Conservation (phyloP, 2,113 vertebrate species). For the Cebus imitator region DNA sequence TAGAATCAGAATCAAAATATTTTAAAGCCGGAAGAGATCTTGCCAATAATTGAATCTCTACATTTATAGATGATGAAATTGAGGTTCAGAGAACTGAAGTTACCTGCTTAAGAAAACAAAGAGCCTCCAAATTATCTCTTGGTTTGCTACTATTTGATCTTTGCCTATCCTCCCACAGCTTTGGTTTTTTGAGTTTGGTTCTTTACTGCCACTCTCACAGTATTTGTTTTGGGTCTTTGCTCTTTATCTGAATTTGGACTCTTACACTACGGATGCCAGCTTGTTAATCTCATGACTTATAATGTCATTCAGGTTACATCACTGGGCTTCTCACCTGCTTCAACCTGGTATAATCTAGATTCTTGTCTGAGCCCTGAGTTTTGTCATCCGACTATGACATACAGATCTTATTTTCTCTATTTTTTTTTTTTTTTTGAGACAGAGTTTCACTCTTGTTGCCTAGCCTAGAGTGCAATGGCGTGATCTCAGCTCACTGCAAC, state of each 20-base stretch:
- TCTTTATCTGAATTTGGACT: not conserved
- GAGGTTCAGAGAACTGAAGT: not conserved
- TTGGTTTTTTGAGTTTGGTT: slow-evolving; percentile 31
- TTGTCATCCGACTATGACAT: not conserved
- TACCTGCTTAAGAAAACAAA: not conserved
- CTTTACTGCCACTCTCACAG: not conserved
- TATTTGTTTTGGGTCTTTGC: slow-evolving; percentile 1
- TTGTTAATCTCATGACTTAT: not conserved
- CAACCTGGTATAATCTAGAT: not conserved
- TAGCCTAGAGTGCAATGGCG: too few relatives aligned
- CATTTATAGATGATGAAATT: not conserved
- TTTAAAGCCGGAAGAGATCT: not conserved
- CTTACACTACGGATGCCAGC: not conserved
- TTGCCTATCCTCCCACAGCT: not conserved
- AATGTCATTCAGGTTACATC: not conserved
- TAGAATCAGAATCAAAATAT: slow-evolving; percentile 16
- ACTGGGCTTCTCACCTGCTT: not conserved
- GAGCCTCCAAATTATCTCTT: not conserved
- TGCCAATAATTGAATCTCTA: not conserved
- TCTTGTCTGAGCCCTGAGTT: not conserved
- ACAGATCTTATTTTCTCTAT: not conserved
- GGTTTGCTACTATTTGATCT: not conserved
- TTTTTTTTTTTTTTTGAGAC: too few relatives aligned
- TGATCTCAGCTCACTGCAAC: too few relatives aligned
- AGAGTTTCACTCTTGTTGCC: too few relatives aligned